Conservation (phyloP, 2,888 invertebrate species). For the Malthinus flaveolus region DNA sequence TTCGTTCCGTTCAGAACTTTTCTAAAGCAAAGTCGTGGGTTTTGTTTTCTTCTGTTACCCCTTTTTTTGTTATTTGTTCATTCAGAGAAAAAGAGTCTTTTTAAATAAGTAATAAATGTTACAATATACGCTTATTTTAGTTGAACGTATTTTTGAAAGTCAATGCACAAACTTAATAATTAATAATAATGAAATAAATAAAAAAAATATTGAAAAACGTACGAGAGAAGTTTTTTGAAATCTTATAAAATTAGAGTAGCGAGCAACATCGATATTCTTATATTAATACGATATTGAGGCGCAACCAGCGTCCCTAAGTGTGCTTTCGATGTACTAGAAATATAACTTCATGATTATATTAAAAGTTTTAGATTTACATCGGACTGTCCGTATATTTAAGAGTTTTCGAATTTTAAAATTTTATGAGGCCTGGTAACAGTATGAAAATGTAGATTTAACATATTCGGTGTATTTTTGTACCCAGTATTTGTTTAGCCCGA, state of each 20-base stretch:
- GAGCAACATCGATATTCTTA: conserved; percentile 55
- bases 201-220: conserved; percentile 39
- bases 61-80: background rate
- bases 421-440: conserved; percentile 56
- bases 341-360: conserved; percentile 48
- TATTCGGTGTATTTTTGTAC: conserved; percentile 58
- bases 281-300: conserved; percentile 47
- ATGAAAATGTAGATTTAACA: conserved; percentile 51
- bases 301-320: conserved; percentile 47
- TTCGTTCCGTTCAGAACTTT: too few species aligned
- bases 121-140: conserved; percentile 23
- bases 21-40: too few species aligned
- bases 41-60: too few species aligned
- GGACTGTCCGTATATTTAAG: conserved; percentile 56
- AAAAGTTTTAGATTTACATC: conserved; percentile 48
- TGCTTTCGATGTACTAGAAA: conserved; percentile 56
- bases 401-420: conserved; percentile 57
- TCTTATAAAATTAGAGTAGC: conserved; percentile 49
- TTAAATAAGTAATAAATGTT: conserved; percentile 9
- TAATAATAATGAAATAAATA: conserved; percentile 21
- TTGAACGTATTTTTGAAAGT: conserved; percentile 37
- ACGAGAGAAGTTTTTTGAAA: conserved; percentile 45
- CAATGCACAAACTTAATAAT: conserved; percentile 53
- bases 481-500: conserved; percentile 52
- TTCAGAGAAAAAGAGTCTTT: conserved; percentile 5